A percentile compares a stretch with the other conserved stretches of the same genome.
phyloP scores from a whole-genome alignment of 2,113 vertebrate genomes.

The Oceanodroma tethys region DNA sequence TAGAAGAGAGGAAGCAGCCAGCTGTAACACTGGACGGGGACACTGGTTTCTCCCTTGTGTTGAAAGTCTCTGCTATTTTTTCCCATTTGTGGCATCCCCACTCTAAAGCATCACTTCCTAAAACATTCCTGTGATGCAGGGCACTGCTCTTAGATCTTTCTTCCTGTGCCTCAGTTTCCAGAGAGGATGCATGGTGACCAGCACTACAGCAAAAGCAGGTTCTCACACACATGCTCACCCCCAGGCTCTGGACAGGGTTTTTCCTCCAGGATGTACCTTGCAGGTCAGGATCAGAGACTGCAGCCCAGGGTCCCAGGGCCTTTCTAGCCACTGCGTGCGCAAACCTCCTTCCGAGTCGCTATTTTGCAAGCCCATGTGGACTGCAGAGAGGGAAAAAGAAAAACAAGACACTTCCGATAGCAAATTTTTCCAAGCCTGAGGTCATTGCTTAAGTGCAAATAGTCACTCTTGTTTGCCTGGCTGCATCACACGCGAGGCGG shows the following conservation, averaged over 20 bases:
- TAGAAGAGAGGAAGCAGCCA: background rate
- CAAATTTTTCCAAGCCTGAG: conserved; percentile 36
- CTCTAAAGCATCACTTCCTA: background rate
- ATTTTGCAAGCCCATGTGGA: background rate
- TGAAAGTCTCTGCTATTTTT: background rate
- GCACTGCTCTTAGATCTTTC: background rate
- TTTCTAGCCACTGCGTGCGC: background rate
- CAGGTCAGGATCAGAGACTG: background rate
- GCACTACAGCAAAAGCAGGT: background rate
- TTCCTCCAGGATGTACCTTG: background rate
- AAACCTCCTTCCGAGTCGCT: background rate
- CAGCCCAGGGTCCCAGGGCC: background rate
- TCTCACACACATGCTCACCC: background rate
- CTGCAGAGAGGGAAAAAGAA: background rate
- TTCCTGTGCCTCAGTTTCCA: background rate
- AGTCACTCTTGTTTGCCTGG: background rate
- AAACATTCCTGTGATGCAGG: background rate
- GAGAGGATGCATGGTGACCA: background rate
- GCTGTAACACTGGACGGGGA: background rate
- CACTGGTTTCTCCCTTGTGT: background rate
- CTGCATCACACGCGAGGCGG: background rate
- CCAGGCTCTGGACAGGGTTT: background rate
- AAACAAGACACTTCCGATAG: background rate
- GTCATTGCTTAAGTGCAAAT: conserved; percentile 11
- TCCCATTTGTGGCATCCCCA: background rate